Percentiles rank a stretch among this genome's conserved stretches.
These are phyloP conservation scores for Protophormia terraenovae DNA, from an alignment of 2,888 invertebrate species.

Conservation along the genomic window DNA sequence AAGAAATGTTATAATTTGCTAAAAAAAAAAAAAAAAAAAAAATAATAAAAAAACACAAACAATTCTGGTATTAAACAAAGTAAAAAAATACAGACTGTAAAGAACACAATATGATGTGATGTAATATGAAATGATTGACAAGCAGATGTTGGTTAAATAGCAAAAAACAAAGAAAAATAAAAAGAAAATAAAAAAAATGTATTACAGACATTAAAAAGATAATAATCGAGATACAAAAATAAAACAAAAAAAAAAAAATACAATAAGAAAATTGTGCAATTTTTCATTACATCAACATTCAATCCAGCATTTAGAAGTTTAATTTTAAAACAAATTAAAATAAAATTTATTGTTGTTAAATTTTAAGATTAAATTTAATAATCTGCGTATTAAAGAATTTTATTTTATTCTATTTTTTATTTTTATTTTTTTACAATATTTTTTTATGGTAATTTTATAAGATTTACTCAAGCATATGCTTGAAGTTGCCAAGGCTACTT, in stretches of 20 bases:
- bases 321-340: no score
- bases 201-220: not conserved
- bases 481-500: constrained; percentile 57
- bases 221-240: constrained; percentile 6
- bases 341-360: not conserved
- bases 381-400: not conserved
- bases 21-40: not conserved
- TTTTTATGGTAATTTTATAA: not conserved
- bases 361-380: not conserved
- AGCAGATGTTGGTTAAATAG: constrained; percentile 55
- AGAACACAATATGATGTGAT: constrained; percentile 22
- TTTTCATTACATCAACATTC: not conserved
- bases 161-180: not conserved
- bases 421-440: not conserved
- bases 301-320: not conserved
- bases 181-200: not conserved
- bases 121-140: constrained; percentile 64
- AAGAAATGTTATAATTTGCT: constrained; percentile 29
- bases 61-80: no score
- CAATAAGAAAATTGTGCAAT: constrained; percentile 20
- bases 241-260: not conserved
- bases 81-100: not conserved
- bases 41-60: not conserved
- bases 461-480: constrained; percentile 52
- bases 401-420: not conserved